Evolutionary conservation across 2,888 invertebrate genomes (phyloP).

Genomic region (Drosophila mimica): DNA sequence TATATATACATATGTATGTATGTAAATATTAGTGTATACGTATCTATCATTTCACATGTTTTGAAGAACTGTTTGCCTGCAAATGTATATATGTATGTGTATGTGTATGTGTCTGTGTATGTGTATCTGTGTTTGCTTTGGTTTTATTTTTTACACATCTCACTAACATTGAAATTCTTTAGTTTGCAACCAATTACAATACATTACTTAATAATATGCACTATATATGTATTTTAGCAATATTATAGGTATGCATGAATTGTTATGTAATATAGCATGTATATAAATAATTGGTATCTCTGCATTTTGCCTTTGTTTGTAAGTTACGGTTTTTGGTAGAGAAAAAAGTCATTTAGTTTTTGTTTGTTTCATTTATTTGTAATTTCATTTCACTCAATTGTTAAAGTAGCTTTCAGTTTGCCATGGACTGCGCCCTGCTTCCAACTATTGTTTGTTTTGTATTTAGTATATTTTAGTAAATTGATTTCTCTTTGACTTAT

Average conservation of each 20-base stretch:
- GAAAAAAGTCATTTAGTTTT: conserved; percentile 70
- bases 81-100: neutral
- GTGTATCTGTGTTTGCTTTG: neutral
- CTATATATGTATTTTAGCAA: conserved; percentile 23
- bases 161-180: conserved; percentile 20
- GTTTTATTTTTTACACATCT: conserved; percentile 7
- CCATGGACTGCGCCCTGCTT: conserved; percentile 60
- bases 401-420: conserved; percentile 63
- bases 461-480: conserved; percentile 20
- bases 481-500: conserved; percentile 26
- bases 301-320: conserved; percentile 20
- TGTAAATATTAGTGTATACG: conserved; percentile 2
- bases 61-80: conserved; percentile 13
- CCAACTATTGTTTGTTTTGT: conserved; percentile 50
- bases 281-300: conserved; percentile 32
- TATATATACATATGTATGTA: conserved; percentile 1
- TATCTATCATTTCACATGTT: conserved; percentile 15
- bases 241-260: conserved; percentile 24
- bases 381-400: conserved; percentile 58
- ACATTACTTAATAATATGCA: conserved; percentile 36
- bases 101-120: neutral
- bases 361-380: conserved; percentile 48
- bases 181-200: conserved; percentile 42
- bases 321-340: conserved; percentile 43
- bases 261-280: conserved; percentile 20